These are phyloP conservation scores for Synergus laeviventris DNA, from an alignment of 2,888 invertebrate genomes.

Conservation along the genomic window DNA sequence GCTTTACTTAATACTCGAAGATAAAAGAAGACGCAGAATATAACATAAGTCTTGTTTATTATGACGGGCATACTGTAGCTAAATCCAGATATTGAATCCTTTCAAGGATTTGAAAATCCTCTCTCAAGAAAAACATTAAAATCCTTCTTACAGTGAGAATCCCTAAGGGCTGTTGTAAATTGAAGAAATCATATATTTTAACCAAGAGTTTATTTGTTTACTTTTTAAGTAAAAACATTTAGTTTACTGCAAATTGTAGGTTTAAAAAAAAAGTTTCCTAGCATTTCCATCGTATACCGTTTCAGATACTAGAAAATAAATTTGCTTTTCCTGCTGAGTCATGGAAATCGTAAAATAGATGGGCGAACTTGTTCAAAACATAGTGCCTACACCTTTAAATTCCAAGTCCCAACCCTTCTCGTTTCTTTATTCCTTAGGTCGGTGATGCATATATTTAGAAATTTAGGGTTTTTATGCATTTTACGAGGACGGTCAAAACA, in stretches of 20 bases:
- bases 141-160: too few species aligned
- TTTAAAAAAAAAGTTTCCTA: background rate
- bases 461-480: background rate
- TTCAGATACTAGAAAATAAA: slow-evolving; percentile 1
- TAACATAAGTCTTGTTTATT: slow-evolving; percentile 15
- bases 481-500: slow-evolving; percentile 2
- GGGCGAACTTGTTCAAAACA: slow-evolving; percentile 24
- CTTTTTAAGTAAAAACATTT: background rate
- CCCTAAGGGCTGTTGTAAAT: too few species aligned
- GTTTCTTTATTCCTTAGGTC: background rate
- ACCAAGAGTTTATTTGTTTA: too few species aligned
- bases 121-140: too few species aligned
- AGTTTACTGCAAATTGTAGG: background rate
- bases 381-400: slow-evolving; percentile 19
- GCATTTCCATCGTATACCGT: background rate
- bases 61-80: slow-evolving; percentile 1
- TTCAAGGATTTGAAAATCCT: background rate
- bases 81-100: slow-evolving; percentile 12
- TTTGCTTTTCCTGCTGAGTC: slow-evolving; percentile 24
- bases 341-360: slow-evolving; percentile 10
- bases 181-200: too few species aligned
- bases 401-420: background rate
- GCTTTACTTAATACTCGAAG: slow-evolving; percentile 8
- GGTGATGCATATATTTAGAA: background rate
- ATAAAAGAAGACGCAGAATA: background rate